A percentile compares a stretch with the other conserved stretches of the same genome.
phyloP scores from a whole-genome alignment of 2,797 vertebrate species.

The Gallinago nigripennis region DNA sequence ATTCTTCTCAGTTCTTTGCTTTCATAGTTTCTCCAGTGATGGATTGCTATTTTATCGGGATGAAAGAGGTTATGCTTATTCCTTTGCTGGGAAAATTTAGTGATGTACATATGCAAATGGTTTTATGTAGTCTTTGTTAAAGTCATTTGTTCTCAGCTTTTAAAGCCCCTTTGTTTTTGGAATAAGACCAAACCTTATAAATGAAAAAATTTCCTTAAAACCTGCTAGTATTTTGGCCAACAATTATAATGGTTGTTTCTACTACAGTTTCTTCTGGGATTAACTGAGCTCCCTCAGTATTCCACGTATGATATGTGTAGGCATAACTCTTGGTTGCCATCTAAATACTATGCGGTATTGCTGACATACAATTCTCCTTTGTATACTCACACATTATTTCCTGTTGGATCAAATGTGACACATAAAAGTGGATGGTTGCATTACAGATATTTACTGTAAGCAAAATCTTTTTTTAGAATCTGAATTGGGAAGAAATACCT shows the following conservation, averaged over 20 bases:
- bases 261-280: neutral
- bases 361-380: neutral
- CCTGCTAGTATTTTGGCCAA: neutral
- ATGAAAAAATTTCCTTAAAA: neutral
- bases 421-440: neutral
- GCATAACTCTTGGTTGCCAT: neutral
- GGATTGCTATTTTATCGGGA: neutral
- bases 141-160: neutral
- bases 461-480: neutral
- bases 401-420: neutral
- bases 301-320: neutral
- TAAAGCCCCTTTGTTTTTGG: neutral
- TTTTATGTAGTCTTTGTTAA: neutral
- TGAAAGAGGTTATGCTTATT: neutral
- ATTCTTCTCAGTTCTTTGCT: neutral
- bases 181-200: neutral
- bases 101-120: neutral
- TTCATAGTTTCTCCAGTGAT: neutral
- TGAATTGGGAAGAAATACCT: neutral
- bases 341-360: neutral
- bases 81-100: neutral
- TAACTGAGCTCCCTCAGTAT: neutral
- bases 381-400: neutral
- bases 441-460: neutral
- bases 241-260: neutral